Percentiles rank a stretch among this genome's conserved stretches.
phyloP scores from a whole-genome alignment of 2,113 vertebrate species.

The Ophiodon elongatus region DNA sequence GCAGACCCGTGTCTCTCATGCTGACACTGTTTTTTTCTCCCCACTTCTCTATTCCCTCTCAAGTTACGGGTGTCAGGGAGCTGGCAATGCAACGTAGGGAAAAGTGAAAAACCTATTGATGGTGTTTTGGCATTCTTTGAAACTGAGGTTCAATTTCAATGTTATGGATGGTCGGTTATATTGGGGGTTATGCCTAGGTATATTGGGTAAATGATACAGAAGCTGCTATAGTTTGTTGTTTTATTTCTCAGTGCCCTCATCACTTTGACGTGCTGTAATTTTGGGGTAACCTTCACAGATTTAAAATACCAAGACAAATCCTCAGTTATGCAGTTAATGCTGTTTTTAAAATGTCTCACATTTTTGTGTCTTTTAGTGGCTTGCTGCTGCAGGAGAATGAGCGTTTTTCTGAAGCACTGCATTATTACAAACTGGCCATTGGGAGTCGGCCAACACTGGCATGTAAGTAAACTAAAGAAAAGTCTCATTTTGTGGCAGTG shows the following conservation, averaged over 20 bases:
- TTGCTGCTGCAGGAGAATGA: constrained; percentile 96
- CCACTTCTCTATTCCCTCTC: constrained; percentile 28
- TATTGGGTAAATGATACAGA: constrained; percentile 2
- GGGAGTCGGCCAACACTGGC: constrained; percentile 97
- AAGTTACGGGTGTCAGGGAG: constrained; percentile 48
- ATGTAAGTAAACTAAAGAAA: constrained; percentile 88
- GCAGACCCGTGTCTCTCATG: constrained; percentile 23
- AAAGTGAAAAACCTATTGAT: constrained; percentile 2
- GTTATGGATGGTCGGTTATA: constrained; percentile 44
- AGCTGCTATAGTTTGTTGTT: neutral
- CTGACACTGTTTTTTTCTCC: constrained; percentile 41
- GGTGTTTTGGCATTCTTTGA: constrained; percentile 26
- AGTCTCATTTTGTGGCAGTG: neutral
- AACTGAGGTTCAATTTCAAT: constrained; percentile 21
- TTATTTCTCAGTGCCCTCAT: neutral
- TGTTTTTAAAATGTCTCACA: neutral
- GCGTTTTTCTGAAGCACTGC: constrained; percentile 92
- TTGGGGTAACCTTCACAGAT: constrained; percentile 9
- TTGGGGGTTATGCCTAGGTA: constrained; percentile 3
- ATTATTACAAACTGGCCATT: constrained; percentile 97
- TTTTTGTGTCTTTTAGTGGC: constrained; percentile 83
- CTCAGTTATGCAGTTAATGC: neutral
- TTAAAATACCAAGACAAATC: constrained; percentile 2
- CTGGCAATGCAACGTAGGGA: constrained; percentile 38
- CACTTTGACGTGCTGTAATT: constrained; percentile 23